Conservation (phyloP, 1,140 invertebrate species). For the Prorops nasuta region DNA sequence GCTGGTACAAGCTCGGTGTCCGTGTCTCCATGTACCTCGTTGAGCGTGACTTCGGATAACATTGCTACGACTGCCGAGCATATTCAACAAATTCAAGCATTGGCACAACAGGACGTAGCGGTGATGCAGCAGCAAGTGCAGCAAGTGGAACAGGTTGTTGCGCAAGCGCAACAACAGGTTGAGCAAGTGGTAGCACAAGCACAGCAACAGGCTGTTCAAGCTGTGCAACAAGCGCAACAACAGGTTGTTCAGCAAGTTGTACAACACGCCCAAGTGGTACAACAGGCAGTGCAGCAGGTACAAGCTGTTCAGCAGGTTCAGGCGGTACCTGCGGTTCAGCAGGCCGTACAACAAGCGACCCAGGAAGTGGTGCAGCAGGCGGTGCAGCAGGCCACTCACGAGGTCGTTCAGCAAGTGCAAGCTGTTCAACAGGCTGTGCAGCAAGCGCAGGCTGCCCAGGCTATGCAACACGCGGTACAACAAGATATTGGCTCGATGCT, state of each 20-base stretch:
- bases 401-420: constrained; percentile 60
- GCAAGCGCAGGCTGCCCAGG: constrained; percentile 54
- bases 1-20: constrained; percentile 47
- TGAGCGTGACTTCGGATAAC: constrained; percentile 35
- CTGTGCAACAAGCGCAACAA: constrained; percentile 48
- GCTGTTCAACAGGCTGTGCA: constrained; percentile 64
- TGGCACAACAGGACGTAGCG: constrained; percentile 42
- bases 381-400: constrained; percentile 62
- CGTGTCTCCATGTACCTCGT: constrained; percentile 24
- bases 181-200: constrained; percentile 52
- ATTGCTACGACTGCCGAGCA: constrained; percentile 32
- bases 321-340: constrained; percentile 34
- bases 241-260: constrained; percentile 53
- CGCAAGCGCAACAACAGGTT: constrained; percentile 51
- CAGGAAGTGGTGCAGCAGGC: constrained; percentile 55
- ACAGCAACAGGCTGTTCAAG: constrained; percentile 48
- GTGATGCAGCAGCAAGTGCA: constrained; percentile 51
- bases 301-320: constrained; percentile 45
- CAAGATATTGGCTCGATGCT: constrained; percentile 53
- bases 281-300: constrained; percentile 56
- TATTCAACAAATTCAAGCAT: constrained; percentile 34
- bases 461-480: constrained; percentile 52
- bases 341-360: constrained; percentile 44
- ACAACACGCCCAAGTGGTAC: constrained; percentile 49
- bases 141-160: constrained; percentile 51